Percentiles rank a stretch among this genome's conserved stretches.
These are phyloP conservation scores for Clunio marinus DNA, from an alignment of 2,888 invertebrate genomes.

Conservation along the genomic window DNA sequence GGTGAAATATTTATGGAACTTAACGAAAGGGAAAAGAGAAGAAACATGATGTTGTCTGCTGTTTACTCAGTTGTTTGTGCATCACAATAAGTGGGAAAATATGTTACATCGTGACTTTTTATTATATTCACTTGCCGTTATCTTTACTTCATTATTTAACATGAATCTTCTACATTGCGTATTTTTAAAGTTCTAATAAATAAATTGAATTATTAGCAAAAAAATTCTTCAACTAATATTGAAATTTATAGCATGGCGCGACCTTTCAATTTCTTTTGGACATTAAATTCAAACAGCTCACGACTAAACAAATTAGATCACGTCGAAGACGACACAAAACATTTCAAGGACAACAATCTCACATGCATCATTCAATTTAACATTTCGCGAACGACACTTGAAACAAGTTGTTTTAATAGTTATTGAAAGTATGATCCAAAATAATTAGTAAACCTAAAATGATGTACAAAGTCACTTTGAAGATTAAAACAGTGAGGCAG, in stretches of 20 bases:
- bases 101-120: background rate
- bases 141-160: background rate
- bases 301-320: slow-evolving; percentile 3
- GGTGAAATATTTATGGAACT: background rate
- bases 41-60: background rate
- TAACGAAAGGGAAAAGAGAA: background rate
- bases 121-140: background rate
- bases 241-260: no score
- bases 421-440: background rate
- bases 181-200: no score
- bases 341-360: background rate
- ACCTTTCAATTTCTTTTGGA: background rate
- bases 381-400: background rate
- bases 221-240: background rate
- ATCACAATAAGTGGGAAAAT: background rate
- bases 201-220: no score
- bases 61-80: no score
- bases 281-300: background rate
- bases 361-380: background rate
- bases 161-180: no score
- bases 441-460: background rate
- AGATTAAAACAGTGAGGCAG: background rate
- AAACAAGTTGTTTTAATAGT: background rate
- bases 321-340: background rate
- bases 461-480: background rate